Conservation (phyloP, 2,113 vertebrate species). For the Phycodurus eques region DNA sequence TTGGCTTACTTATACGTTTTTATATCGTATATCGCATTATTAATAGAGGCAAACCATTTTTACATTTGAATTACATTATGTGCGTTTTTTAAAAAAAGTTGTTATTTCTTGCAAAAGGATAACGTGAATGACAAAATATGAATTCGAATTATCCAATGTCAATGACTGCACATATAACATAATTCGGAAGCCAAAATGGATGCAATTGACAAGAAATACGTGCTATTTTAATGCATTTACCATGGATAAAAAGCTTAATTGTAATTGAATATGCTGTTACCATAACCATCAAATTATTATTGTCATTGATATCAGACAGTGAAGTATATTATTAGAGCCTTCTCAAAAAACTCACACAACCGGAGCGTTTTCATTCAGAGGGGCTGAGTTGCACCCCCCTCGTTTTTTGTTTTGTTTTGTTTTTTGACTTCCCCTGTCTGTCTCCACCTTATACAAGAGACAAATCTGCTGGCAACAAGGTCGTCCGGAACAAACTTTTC, state of each 20-base stretch:
- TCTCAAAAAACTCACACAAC: background rate
- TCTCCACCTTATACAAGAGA: conserved; percentile 56
- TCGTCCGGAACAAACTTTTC: conserved; percentile 67
- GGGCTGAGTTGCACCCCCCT: conserved; percentile 9
- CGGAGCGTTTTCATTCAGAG: background rate
- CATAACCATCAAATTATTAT: background rate
- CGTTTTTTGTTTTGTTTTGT: too few relatives aligned
- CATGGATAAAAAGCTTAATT: background rate
- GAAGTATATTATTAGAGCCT: background rate
- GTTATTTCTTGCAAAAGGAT: background rate
- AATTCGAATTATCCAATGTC: background rate
- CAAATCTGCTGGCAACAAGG: conserved; percentile 71
- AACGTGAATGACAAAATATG: background rate
- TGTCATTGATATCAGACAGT: background rate
- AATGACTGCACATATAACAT: background rate
- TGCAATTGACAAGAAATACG: background rate
- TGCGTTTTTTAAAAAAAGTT: background rate
- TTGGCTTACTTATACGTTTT: background rate
- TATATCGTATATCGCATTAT: background rate
- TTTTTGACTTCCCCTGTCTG: conserved; percentile 50
- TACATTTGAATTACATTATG: background rate
- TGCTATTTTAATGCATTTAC: background rate
- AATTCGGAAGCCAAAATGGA: background rate
- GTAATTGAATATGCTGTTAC: too few relatives aligned
- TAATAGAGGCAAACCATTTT: background rate